Evolutionary conservation across 2,113 vertebrate species (phyloP).

Genomic region (Bufo bufo): DNA sequence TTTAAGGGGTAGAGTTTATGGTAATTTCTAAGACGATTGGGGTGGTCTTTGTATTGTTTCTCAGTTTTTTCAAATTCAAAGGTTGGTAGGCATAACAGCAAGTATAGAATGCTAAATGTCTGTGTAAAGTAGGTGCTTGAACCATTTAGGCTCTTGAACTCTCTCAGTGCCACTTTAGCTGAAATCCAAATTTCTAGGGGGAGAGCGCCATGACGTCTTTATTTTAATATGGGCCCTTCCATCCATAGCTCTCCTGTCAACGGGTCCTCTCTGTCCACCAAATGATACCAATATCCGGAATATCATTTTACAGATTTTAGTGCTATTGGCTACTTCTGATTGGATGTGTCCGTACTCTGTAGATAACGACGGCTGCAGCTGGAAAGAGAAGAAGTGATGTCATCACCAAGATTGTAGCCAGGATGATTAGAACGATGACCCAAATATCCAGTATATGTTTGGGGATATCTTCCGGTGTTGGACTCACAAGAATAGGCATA

Average conservation of each 20-base stretch:
- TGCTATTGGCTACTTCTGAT: slow-evolving; percentile 59
- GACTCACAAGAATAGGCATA: slow-evolving; percentile 9
- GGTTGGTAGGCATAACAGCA: too few relatives aligned
- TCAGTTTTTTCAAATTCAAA: too few relatives aligned
- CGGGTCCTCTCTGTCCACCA: neutral
- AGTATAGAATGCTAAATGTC: neutral
- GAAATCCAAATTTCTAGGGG: neutral
- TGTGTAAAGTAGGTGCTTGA: neutral
- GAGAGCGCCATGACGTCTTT: neutral
- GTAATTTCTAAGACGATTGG: neutral
- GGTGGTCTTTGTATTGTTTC: neutral
- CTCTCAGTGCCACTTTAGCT: neutral
- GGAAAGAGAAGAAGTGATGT: slow-evolving; percentile 77
- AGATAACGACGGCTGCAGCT: slow-evolving; percentile 73
- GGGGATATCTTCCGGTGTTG: slow-evolving; percentile 61
- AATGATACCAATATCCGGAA: neutral
- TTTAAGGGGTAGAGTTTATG: neutral
- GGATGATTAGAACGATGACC: slow-evolving; percentile 79
- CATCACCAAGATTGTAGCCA: slow-evolving; percentile 80
- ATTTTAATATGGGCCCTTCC: neutral
- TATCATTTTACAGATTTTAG: neutral
- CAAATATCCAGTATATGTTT: slow-evolving; percentile 80
- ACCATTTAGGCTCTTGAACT: neutral
- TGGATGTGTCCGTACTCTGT: slow-evolving; percentile 76
- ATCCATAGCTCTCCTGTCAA: neutral